Evolutionary conservation across 1,140 invertebrate genomes (phyloP), one percentile per base, ranked within the genome.

Genomic region (Condylostylus longicornis): DNA sequence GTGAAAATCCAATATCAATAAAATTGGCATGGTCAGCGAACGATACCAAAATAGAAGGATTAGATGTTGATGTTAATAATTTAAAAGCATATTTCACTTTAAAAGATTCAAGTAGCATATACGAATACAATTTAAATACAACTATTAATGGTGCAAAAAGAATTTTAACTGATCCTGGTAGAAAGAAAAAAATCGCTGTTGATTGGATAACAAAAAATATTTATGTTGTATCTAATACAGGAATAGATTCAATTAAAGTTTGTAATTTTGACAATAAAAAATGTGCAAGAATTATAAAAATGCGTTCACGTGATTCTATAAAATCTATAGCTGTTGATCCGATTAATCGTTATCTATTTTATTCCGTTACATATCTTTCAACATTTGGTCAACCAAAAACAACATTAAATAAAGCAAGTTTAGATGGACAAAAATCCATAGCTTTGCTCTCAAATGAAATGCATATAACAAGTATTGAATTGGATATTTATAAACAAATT

Each of bases 181-280:
- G 46, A 82, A 5, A 68, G 71, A 8, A 69, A 42, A 69, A 76
- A 42, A 48, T 88, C 14, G 69, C 77, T 0, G 67, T 84, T 5
- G 82, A 88, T 50, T 87, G 82, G 82, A 62, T 79, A 10, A 79
- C 75, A 0, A 5, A 30, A 9, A 30, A 7, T 9, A 30, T 30
- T 30, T 30, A n/a, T 30, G 7, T 9, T 30, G 10, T 30, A 30
- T 30, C 28, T n/a, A 9, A 30, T n/a, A 9, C 10, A 30, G 15
- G 10, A 7, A 8, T 12, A 7, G 32, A 8, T 8, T 33, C 3
- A 31, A 62, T 75, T 3, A 51, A 66, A 33, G 68, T 71, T 1
- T 79, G 77, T 42, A 65, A 68, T 39, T 63, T 77, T 23, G 46
- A 53, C 1, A 56, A 58, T 27, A 59, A 66, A 45, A 62, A 63